Evolutionary conservation across 2,113 vertebrate species (phyloP).

Genomic region (Anseranas semipalmata): DNA sequence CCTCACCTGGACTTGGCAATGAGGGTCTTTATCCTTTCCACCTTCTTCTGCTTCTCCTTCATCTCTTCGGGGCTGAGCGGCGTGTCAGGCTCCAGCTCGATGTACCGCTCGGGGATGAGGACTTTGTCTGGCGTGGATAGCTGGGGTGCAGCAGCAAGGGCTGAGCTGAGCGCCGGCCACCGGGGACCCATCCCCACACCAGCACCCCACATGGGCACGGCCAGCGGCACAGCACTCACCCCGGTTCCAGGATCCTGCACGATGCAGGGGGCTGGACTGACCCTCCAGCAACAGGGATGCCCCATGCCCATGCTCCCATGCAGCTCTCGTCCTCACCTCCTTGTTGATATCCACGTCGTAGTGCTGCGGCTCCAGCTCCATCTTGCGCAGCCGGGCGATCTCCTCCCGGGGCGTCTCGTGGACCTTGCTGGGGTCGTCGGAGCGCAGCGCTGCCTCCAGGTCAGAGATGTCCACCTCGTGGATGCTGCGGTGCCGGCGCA

Average conservation of each 20-base stretch:
- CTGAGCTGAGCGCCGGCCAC: not conserved
- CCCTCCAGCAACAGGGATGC: not conserved
- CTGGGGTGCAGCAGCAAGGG: constrained; percentile 47
- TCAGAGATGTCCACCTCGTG: constrained; percentile 96
- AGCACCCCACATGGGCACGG: fast-evolving
- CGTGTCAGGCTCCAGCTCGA: constrained; percentile 82
- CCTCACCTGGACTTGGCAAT: constrained; percentile 96
- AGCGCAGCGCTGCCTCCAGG: constrained; percentile 88
- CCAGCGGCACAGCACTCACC: not conserved
- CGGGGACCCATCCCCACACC: fast-evolving
- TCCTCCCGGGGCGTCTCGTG: constrained; percentile 92
- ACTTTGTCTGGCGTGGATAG: constrained; percentile 89
- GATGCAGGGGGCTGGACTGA: fast-evolving
- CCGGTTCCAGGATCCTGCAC: fast-evolving
- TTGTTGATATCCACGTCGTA: constrained; percentile 83
- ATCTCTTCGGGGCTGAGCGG: constrained; percentile 92
- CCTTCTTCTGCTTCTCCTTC: constrained; percentile 95
- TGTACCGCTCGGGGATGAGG: constrained; percentile 88
- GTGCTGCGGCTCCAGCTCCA: constrained; percentile 86
- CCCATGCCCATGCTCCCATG: not conserved
- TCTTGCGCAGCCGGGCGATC: constrained; percentile 89
- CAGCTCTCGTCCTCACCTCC: constrained; percentile 75
- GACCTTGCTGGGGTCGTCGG: constrained; percentile 72
- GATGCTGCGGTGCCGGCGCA: constrained; percentile 89
- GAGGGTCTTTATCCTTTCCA: constrained; percentile 94